phyloP scores from a whole-genome alignment of 2,888 invertebrate genomes.

The Leptinotarsa juncta region DNA sequence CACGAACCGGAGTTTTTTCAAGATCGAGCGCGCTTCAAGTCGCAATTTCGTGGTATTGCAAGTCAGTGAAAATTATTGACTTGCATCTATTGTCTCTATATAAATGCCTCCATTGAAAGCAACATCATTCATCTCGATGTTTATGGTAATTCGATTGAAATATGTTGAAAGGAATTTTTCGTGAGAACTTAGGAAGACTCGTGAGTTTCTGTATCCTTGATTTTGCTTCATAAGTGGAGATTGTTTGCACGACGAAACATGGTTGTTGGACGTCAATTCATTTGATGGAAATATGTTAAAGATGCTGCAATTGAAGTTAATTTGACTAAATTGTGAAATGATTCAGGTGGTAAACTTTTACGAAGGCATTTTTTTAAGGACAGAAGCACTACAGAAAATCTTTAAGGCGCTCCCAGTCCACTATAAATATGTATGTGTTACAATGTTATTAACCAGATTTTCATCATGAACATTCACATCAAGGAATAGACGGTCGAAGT shows the following conservation, averaged over 20 bases:
- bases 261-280: not conserved
- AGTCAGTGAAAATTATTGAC: constrained; percentile 29
- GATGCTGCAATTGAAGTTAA: not conserved
- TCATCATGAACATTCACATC: not conserved
- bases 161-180: constrained; percentile 35
- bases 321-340: too few relatives aligned
- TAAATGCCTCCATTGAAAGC: constrained; percentile 22
- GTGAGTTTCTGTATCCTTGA: constrained; percentile 3
- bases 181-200: constrained; percentile 20
- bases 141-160: constrained; percentile 36
- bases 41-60: constrained; percentile 34
- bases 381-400: too few relatives aligned
- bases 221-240: constrained; percentile 3
- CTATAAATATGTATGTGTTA: too few relatives aligned
- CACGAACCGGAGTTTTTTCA: constrained; percentile 26
- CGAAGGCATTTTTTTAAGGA: too few relatives aligned
- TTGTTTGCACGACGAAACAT: constrained; percentile 3
- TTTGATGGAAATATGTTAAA: not conserved
- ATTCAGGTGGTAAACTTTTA: too few relatives aligned
- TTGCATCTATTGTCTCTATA: constrained; percentile 34
- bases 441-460: too few relatives aligned
- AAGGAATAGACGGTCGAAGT: not conserved
- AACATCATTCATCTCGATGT: constrained; percentile 27
- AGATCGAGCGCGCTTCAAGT: constrained; percentile 17
- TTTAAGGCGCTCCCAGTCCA: too few relatives aligned